These are phyloP conservation scores for Sigmodon hispidus DNA, from an alignment of 2,113 vertebrate genomes.

Conservation along the genomic window DNA sequence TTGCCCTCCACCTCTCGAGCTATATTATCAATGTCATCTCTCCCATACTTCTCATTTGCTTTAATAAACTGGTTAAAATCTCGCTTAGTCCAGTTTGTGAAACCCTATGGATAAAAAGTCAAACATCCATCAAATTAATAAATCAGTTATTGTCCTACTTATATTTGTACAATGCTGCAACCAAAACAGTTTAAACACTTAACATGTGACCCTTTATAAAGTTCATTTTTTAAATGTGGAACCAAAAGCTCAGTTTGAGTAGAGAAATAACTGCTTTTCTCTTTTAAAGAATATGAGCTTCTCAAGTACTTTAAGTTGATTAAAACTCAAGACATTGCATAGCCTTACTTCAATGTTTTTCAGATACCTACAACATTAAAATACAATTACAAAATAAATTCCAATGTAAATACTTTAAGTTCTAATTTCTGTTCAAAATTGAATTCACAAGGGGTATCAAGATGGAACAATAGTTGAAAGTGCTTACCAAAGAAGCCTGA, in stretches of 20 bases:
- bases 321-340: conserved; percentile 13
- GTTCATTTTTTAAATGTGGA: neutral
- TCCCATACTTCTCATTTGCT: conserved; percentile 94
- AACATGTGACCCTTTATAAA: conserved; percentile 31
- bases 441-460: neutral
- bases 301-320: conserved; percentile 45
- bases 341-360: conserved; percentile 51
- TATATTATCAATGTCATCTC: conserved; percentile 94
- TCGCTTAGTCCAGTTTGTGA: conserved; percentile 94
- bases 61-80: conserved; percentile 96
- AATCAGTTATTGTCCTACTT: conserved; percentile 50
- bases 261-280: conserved; percentile 59
- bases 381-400: neutral
- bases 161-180: conserved; percentile 37
- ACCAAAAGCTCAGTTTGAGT: conserved; percentile 34
- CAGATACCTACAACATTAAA: conserved; percentile 30
- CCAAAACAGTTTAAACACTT: conserved; percentile 45
- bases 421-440: conserved; percentile 39
- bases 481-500: too few species aligned
- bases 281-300: conserved; percentile 37
- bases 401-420: conserved; percentile 33
- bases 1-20: conserved; percentile 94
- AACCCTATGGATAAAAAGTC: conserved; percentile 87
- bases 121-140: conserved; percentile 55
- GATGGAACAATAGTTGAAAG: neutral